phyloP scores from a whole-genome alignment of 2,113 vertebrate genomes.

The Heterotilapia buettikoferi region DNA sequence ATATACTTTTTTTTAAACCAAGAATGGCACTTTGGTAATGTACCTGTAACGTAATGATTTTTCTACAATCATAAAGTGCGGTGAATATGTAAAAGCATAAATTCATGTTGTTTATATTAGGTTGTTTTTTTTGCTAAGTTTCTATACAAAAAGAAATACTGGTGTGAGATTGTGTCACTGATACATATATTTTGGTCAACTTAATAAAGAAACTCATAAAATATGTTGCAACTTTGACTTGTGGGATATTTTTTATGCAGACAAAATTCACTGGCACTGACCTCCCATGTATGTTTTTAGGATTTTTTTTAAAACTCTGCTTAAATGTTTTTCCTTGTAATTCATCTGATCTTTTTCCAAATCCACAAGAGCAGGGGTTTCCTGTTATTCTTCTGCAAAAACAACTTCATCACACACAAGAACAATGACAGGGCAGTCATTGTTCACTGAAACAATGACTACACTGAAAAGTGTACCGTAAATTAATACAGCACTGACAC shows the following conservation, averaged over 20 bases:
- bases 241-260: background rate
- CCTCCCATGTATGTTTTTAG: background rate
- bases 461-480: background rate
- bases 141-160: conserved; percentile 10
- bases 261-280: background rate
- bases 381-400: conserved; percentile 19
- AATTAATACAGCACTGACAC: background rate
- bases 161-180: conserved; percentile 50
- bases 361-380: background rate
- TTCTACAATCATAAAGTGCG: conserved; percentile 40
- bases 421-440: background rate
- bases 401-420: background rate
- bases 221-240: background rate
- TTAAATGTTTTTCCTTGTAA: background rate
- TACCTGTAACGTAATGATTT: conserved; percentile 30
- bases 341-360: background rate
- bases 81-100: conserved; percentile 40
- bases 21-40: conserved; percentile 41
- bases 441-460: background rate
- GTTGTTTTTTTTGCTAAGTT: conserved; percentile 28
- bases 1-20: conserved; percentile 1
- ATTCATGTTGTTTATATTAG: conserved; percentile 38
- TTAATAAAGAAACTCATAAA: conserved; percentile 38
- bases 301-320: background rate
- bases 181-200: conserved; percentile 49